A percentile compares a stretch with the other conserved stretches of the same genome.
Evolutionary conservation across 2,113 vertebrate species (phyloP).

Genomic region (Rostratula benghalensis): DNA sequence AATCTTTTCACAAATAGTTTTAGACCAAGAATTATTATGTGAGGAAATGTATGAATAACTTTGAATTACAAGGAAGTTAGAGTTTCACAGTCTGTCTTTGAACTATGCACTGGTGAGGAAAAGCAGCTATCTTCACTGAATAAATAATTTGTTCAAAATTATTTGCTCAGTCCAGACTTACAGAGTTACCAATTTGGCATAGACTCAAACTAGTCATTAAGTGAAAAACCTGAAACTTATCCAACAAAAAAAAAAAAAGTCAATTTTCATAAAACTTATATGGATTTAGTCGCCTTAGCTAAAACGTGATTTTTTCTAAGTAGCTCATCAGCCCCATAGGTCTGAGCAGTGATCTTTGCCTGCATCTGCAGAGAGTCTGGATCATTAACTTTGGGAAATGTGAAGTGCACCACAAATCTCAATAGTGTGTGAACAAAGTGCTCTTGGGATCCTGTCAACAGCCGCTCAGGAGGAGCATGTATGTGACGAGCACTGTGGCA

Average conservation of each 20-base stretch:
- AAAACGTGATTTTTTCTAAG: not conserved
- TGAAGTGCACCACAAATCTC: not conserved
- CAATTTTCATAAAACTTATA: not conserved
- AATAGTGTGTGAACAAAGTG: not conserved
- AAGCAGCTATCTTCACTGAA: slow-evolving; percentile 54
- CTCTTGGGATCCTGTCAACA: slow-evolving; percentile 1
- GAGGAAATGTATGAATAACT: slow-evolving; percentile 58
- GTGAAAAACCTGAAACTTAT: slow-evolving; percentile 22
- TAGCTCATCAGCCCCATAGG: not conserved
- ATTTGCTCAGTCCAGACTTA: slow-evolving; percentile 19
- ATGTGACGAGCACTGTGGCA: not conserved
- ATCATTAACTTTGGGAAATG: slow-evolving; percentile 10
- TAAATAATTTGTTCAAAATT: slow-evolving; percentile 57
- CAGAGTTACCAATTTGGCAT: slow-evolving; percentile 24
- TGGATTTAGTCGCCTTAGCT: not conserved
- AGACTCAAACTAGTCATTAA: slow-evolving; percentile 29
- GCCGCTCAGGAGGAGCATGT: not conserved
- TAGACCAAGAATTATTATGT: slow-evolving; percentile 59
- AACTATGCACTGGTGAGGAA: slow-evolving; percentile 36
- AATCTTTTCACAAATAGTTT: slow-evolving; percentile 61
- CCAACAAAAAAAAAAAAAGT: not conserved
- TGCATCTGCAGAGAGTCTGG: slow-evolving; percentile 4
- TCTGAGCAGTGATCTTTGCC: not conserved
- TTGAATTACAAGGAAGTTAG: slow-evolving; percentile 51
- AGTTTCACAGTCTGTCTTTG: slow-evolving; percentile 15